These are phyloP conservation scores for Drosophila ironensis DNA, from an alignment of 1,140 invertebrate species.

Conservation along the genomic window DNA sequence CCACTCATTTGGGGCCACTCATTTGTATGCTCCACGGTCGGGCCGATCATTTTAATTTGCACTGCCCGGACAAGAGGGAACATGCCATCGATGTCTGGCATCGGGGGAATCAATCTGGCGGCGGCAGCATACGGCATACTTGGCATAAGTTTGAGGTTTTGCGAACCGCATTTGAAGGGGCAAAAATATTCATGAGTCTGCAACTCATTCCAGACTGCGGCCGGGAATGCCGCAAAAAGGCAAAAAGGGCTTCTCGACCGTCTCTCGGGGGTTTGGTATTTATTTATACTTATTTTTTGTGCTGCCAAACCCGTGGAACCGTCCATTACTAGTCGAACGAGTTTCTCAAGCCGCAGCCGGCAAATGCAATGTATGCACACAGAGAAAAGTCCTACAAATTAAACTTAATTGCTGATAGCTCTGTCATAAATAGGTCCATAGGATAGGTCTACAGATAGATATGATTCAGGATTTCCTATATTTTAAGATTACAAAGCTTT, in stretches of 20 bases:
- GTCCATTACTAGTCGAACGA: constrained; percentile 27
- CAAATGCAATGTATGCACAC: neutral
- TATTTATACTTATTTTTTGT: neutral
- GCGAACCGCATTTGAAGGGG: constrained; percentile 16
- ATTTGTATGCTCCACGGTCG: constrained; percentile 21
- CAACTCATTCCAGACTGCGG: neutral
- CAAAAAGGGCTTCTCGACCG: constrained; percentile 19
- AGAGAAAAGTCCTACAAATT: no score
- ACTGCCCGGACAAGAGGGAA: constrained; percentile 12
- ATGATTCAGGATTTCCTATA: no score
- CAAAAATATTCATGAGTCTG: constrained; percentile 34
- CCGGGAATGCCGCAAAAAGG: neutral
- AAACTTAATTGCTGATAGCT: no score
- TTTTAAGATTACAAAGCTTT: no score
- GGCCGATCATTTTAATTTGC: constrained; percentile 11
- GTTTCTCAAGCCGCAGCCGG: constrained; percentile 43
- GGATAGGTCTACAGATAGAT: no score
- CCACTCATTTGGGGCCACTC: neutral
- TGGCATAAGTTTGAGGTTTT: constrained; percentile 29
- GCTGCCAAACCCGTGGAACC: constrained; percentile 3
- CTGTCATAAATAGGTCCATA: no score
- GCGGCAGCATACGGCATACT: constrained; percentile 10
- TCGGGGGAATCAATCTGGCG: constrained; percentile 21
- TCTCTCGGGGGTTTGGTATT: constrained; percentile 1
- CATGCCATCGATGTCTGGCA: neutral